phyloP scores from a whole-genome alignment of 2,888 invertebrate genomes.

The Zonitis immaculata region DNA sequence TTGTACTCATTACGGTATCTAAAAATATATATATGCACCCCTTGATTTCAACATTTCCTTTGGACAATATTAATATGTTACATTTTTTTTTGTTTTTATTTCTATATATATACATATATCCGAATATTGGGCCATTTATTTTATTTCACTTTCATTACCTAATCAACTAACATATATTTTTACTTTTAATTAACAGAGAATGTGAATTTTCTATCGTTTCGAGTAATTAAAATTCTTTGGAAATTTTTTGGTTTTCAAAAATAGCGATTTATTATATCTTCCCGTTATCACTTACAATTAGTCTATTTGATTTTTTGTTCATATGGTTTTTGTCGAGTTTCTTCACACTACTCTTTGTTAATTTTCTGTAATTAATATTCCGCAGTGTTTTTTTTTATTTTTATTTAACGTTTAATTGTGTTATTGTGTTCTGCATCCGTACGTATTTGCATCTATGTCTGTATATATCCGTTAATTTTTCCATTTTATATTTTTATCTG shows the following conservation, averaged over 20 bases:
- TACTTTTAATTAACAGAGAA: constrained; percentile 6
- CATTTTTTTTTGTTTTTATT: constrained; percentile 34
- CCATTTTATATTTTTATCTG: neutral
- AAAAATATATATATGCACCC: constrained; percentile 49
- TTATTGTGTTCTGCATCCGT: neutral
- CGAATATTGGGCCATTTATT: constrained; percentile 44
- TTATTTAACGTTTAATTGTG: neutral
- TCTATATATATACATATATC: constrained; percentile 27
- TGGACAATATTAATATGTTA: constrained; percentile 47
- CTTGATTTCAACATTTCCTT: constrained; percentile 45
- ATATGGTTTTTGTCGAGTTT: neutral
- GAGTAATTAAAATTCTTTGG: neutral
- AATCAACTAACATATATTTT: neutral
- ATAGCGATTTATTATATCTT: neutral
- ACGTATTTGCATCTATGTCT: neutral
- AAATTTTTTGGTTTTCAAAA: neutral
- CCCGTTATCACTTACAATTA: neutral
- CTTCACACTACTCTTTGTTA: too few relatives aligned
- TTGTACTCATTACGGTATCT: constrained; percentile 42
- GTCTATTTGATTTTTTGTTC: neutral
- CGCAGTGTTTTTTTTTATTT: neutral
- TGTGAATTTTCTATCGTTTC: neutral
- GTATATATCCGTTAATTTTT: neutral
- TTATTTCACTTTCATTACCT: constrained; percentile 23
- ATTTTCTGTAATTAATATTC: neutral